Conservation (phyloP, 2,888 invertebrate genomes). For the Lasiommata megera region DNA sequence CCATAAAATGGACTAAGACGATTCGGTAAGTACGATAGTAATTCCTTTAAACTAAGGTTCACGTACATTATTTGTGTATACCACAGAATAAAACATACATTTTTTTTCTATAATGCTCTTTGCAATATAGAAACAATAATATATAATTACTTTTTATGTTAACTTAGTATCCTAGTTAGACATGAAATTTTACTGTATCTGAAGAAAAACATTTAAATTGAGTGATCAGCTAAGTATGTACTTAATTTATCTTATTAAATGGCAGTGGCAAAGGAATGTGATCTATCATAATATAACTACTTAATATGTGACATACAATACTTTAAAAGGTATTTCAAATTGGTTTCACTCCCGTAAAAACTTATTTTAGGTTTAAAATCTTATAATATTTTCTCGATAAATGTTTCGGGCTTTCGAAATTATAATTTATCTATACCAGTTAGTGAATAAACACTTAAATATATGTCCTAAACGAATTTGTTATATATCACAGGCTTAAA, state of each 20-base stretch:
- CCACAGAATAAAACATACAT: too few relatives aligned
- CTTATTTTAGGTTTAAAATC: constrained; percentile 12
- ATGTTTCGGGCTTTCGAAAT: constrained; percentile 13
- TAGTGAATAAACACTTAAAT: constrained; percentile 56
- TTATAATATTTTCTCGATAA: constrained; percentile 15
- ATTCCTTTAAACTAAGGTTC: not conserved
- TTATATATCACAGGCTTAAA: constrained; percentile 81
- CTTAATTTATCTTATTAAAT: constrained; percentile 13
- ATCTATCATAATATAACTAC: constrained; percentile 21
- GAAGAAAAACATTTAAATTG: not conserved
- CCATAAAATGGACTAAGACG: not conserved
- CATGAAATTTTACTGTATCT: not conserved
- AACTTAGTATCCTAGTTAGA: not conserved
- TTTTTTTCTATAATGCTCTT: too few relatives aligned
- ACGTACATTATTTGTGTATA: too few relatives aligned
- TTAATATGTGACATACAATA: constrained; percentile 18
- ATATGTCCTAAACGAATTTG: constrained; percentile 68
- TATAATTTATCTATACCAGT: constrained; percentile 25
- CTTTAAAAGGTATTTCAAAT: constrained; percentile 10
- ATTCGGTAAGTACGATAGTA: not conserved
- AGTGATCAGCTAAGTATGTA: not conserved
- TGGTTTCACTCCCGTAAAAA: constrained; percentile 18
- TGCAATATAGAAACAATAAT: too few relatives aligned
- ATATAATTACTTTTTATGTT: not conserved
- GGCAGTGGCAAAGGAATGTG: constrained; percentile 32